Evolutionary conservation across 2,113 vertebrate genomes (phyloP).

Genomic region (Bos indicus): DNA sequence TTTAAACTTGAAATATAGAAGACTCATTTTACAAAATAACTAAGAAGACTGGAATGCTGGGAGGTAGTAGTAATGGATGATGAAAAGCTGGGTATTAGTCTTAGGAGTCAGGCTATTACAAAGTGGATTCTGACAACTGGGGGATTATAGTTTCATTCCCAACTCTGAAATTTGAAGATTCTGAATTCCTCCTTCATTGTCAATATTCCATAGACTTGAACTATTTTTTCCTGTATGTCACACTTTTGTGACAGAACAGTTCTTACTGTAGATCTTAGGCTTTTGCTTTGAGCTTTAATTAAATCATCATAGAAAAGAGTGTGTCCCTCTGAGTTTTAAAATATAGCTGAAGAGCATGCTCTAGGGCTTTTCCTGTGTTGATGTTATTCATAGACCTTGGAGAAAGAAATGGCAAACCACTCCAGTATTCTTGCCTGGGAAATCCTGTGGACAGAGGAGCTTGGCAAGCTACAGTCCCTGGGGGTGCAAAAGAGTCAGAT

Average conservation of each 20-base stretch:
- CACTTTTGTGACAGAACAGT: not conserved
- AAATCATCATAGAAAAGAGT: not conserved
- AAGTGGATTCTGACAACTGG: not conserved
- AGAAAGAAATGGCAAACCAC: not conserved
- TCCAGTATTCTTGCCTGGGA: not conserved
- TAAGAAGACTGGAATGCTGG: not conserved
- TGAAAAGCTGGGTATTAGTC: not conserved
- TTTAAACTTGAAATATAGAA: not conserved
- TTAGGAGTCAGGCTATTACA: not conserved
- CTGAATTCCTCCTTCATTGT: not conserved
- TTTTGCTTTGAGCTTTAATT: constrained; percentile 18
- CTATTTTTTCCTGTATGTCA: not conserved
- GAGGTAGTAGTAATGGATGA: not conserved
- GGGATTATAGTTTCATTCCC: not conserved
- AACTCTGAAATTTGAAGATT: not conserved
- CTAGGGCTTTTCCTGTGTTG: not conserved
- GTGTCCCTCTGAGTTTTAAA: not conserved
- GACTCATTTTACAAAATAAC: not conserved
- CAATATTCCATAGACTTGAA: not conserved
- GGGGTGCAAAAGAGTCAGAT: not conserved
- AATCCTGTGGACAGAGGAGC: not conserved
- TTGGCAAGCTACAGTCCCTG: not conserved
- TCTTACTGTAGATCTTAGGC: not conserved
- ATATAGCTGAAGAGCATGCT: not conserved
- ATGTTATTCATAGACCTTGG: not conserved